These are phyloP conservation scores for Pseudorectes ferrugineus DNA, from an alignment of 2,113 vertebrate species.

Conservation along the genomic window DNA sequence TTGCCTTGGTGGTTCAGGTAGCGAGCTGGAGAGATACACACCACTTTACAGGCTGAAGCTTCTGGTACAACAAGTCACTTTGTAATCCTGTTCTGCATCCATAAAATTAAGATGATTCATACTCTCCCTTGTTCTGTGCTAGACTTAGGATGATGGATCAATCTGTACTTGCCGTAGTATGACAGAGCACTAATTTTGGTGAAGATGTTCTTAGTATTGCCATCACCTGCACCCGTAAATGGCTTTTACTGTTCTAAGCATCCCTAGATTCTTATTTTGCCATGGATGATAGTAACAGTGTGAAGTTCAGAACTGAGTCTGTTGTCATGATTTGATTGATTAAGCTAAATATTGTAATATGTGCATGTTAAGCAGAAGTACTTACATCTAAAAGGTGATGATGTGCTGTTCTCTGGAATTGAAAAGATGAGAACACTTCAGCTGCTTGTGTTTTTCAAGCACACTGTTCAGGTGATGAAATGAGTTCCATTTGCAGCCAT, in stretches of 20 bases:
- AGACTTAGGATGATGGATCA: neutral
- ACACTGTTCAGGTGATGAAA: neutral
- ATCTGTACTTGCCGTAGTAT: neutral
- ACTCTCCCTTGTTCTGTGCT: neutral
- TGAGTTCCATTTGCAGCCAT: neutral
- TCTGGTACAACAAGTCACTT: neutral
- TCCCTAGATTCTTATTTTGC: neutral
- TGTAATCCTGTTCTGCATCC: neutral
- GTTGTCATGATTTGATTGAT: neutral
- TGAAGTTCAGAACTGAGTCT: neutral
- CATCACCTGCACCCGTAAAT: neutral
- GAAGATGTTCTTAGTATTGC: neutral
- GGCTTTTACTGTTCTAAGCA: neutral
- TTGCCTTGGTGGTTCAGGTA: neutral
- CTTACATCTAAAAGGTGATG: neutral
- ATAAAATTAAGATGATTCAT: neutral
- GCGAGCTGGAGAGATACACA: neutral
- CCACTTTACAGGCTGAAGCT: neutral
- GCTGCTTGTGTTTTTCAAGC: neutral
- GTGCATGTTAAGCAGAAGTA: neutral
- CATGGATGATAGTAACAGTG: neutral
- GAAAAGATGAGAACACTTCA: neutral
- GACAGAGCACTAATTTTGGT: neutral
- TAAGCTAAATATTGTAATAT: neutral
- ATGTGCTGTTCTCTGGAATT: neutral